phyloP scores from a whole-genome alignment of 2,113 vertebrate genomes.

The Ibidorhyncha struthersii region DNA sequence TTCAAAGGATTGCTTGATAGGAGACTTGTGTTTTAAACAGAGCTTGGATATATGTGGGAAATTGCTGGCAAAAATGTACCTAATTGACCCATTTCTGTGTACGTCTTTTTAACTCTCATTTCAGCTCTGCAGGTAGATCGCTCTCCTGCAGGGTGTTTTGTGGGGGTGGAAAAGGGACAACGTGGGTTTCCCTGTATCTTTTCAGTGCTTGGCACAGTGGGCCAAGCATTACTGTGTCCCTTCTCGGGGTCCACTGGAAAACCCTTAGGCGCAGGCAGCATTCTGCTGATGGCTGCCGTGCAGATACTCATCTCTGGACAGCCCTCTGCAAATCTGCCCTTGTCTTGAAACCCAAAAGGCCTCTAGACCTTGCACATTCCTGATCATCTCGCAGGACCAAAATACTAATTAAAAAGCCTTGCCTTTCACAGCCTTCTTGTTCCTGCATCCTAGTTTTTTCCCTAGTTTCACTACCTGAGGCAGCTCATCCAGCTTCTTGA shows the following conservation, averaged over 20 bases:
- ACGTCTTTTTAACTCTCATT: slow-evolving; percentile 20
- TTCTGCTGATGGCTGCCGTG: neutral
- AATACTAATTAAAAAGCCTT: neutral
- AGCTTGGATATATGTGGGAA: slow-evolving; percentile 50
- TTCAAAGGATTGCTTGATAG: slow-evolving; percentile 70
- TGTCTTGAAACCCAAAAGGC: neutral
- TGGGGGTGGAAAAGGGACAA: neutral
- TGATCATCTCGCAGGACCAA: neutral
- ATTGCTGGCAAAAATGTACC: slow-evolving; percentile 54
- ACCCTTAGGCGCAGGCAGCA: neutral
- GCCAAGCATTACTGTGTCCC: neutral
- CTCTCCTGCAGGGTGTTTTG: neutral
- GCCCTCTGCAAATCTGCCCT: neutral
- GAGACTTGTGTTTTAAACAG: slow-evolving; percentile 72
- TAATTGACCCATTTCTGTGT: slow-evolving; percentile 34
- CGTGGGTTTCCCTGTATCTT: neutral
- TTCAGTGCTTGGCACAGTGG: neutral
- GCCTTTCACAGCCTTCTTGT: neutral
- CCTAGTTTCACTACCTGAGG: neutral
- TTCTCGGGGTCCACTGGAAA: neutral
- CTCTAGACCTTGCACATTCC: neutral
- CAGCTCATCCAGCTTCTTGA: neutral
- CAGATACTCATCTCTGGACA: neutral
- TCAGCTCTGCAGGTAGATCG: slow-evolving; percentile 31
- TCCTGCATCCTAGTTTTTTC: neutral